Percentiles rank a stretch among this genome's conserved stretches.
Evolutionary conservation across 2,113 vertebrate genomes (phyloP).

Genomic region (Salvator merianae): DNA sequence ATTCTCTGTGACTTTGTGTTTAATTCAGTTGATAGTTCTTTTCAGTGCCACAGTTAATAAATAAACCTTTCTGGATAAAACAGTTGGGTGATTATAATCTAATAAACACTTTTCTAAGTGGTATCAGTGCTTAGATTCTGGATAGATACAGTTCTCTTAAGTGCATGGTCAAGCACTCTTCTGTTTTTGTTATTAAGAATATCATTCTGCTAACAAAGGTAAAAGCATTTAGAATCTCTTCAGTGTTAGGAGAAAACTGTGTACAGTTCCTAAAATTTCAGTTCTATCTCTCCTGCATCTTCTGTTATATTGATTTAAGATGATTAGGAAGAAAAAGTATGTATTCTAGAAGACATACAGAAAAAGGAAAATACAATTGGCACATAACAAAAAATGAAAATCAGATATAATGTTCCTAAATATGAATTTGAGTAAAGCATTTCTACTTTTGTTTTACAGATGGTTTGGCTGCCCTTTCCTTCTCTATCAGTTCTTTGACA

Average conservation of each 20-base stretch:
- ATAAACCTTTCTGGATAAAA: background rate
- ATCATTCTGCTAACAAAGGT: background rate
- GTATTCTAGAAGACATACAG: too few relatives aligned
- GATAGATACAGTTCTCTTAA: background rate
- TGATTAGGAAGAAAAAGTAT: background rate
- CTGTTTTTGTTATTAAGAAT: background rate
- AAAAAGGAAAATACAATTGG: too few relatives aligned
- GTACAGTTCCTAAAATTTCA: background rate
- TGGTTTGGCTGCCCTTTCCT: conserved; percentile 92
- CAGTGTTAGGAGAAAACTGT: background rate
- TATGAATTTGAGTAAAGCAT: background rate
- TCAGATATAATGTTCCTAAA: background rate
- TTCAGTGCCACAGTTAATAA: background rate
- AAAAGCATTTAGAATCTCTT: background rate
- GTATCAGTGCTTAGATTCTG: background rate
- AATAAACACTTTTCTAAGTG: background rate
- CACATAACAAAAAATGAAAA: background rate
- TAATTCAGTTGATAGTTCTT: background rate
- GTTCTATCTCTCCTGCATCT: background rate
- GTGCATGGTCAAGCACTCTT: background rate
- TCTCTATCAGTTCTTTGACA: conserved; percentile 97
- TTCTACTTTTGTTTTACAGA: conserved; percentile 71
- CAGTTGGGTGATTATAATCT: too few relatives aligned
- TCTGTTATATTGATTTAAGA: background rate
- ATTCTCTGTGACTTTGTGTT: background rate